phyloP scores from a whole-genome alignment of 1,140 invertebrate genomes.

The Trigoniulus corallinus region DNA sequence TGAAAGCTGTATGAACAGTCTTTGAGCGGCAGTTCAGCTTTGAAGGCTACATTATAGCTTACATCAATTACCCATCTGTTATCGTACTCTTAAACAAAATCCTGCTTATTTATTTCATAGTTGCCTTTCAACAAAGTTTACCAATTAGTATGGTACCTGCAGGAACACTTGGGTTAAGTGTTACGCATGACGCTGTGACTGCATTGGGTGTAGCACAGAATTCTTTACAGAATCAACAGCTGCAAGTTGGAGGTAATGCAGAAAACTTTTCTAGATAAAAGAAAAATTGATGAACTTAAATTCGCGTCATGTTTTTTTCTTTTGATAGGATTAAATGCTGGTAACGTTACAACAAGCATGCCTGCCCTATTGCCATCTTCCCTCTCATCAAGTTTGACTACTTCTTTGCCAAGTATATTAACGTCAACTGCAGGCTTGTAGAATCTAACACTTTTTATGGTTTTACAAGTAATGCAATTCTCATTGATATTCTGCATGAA shows the following conservation, averaged over 20 bases:
- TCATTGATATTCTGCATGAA: too few relatives aligned
- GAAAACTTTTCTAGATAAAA: not conserved
- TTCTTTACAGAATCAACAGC: not conserved
- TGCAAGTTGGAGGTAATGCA: not conserved
- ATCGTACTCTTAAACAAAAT: too few relatives aligned
- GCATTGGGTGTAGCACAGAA: not conserved
- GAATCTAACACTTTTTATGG: not conserved
- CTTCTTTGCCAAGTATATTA: not conserved
- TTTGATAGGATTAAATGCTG: too few relatives aligned
- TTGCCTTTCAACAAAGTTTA: not conserved
- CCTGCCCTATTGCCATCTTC: too few relatives aligned
- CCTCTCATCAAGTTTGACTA: not conserved
- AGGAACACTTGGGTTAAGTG: not conserved
- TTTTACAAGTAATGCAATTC: not conserved
- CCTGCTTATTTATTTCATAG: not conserved
- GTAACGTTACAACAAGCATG: too few relatives aligned
- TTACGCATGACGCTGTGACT: not conserved
- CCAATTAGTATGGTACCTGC: not conserved
- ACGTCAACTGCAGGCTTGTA: not conserved
- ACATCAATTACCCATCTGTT: too few relatives aligned
- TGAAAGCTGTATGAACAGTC: too few relatives aligned
- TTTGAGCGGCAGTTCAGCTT: too few relatives aligned
- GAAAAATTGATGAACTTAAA: not conserved
- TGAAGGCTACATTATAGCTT: too few relatives aligned
- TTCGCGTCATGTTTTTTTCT: not conserved